phyloP scores from a whole-genome alignment of 2,113 vertebrate species.

The Lipotes vexillifer region DNA sequence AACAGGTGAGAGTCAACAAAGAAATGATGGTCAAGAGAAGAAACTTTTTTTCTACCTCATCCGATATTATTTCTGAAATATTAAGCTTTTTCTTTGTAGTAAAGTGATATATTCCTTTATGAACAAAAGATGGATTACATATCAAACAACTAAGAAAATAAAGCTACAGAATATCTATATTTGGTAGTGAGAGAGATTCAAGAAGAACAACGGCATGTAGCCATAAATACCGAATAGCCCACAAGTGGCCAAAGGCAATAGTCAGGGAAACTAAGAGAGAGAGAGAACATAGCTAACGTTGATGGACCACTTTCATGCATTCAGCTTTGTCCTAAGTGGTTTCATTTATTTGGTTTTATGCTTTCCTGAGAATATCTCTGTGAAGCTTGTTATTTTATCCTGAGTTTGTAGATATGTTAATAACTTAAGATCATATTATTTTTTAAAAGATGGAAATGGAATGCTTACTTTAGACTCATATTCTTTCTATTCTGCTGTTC shows the following conservation, averaged over 20 bases:
- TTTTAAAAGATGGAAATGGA: background rate
- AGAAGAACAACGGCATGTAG: background rate
- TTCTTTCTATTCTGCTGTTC: background rate
- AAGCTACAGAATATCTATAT: background rate
- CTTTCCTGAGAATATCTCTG: background rate
- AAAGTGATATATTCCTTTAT: background rate
- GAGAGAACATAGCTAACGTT: background rate
- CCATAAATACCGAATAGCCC: background rate
- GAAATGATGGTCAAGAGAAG: background rate
- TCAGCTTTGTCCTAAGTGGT: background rate
- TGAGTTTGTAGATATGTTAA: background rate
- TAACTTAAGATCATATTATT: background rate
- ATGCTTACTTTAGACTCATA: background rate
- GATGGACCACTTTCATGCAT: background rate
- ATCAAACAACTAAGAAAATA: background rate
- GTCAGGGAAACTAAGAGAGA: background rate
- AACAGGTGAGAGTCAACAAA: background rate
- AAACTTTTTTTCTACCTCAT: background rate
- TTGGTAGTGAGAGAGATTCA: background rate
- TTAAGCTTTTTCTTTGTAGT: background rate
- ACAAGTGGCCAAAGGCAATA: background rate
- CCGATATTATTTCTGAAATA: background rate
- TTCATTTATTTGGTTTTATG: background rate
- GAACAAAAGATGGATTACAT: background rate
- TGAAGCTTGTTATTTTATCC: background rate